A percentile compares a stretch with the other conserved stretches of the same genome.
These are phyloP conservation scores for Tiphia femorata DNA, from an alignment of 2,888 invertebrate species.

Conservation along the genomic window DNA sequence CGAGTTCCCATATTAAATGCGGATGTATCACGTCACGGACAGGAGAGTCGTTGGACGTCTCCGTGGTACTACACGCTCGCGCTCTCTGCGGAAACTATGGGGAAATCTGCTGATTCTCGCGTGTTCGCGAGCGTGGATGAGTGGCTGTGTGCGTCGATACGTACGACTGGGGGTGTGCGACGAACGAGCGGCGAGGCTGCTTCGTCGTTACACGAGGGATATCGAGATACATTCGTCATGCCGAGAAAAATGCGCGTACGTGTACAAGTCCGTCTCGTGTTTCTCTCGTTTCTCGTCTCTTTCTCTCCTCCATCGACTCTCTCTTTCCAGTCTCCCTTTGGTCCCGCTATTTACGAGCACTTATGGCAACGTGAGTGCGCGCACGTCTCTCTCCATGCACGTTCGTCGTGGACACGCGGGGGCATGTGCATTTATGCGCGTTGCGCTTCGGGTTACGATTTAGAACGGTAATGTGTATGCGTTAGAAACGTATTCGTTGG, in stretches of 20 bases:
- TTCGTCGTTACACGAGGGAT: no score
- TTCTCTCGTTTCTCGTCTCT: background rate
- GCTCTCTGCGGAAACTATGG: constrained; percentile 8
- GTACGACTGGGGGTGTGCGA: background rate
- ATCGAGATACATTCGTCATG: no score
- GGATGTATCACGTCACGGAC: constrained; percentile 46
- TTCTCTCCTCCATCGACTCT: background rate
- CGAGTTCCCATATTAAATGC: constrained; percentile 49
- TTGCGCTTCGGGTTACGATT: no score
- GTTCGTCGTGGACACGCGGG: background rate
- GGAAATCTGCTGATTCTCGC: no score
- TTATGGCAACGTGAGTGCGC: no score
- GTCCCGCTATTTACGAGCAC: no score
- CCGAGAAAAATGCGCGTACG: no score
- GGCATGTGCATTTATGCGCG: no score
- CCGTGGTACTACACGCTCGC: constrained; percentile 14
- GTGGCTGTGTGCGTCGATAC: background rate
- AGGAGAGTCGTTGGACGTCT: constrained; percentile 31
- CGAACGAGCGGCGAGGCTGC: background rate
- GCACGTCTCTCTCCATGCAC: background rate
- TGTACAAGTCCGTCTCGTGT: background rate
- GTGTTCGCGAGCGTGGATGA: background rate
- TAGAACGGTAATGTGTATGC: no score
- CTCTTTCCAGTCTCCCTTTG: background rate
- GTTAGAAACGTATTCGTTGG: no score